Evolutionary conservation across 2,888 invertebrate genomes (phyloP), one percentile per base, ranked within the genome.

Genomic region (Dryomyza anilis): DNA sequence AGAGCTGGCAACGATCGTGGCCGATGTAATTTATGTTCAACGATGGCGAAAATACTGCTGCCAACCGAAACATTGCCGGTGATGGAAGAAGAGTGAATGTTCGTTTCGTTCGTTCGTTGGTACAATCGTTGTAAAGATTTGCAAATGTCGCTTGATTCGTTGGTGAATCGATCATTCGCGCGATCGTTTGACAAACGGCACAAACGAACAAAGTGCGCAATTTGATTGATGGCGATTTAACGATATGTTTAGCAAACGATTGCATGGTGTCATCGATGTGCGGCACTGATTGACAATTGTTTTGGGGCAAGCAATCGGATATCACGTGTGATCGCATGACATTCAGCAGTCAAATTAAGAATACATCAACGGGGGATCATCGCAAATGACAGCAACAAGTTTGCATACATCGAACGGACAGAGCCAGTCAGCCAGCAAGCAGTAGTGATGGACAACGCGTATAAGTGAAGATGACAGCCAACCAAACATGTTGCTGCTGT

Each of bases 171-270:
- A 21, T 16, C 27, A 14, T 8, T 25, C 36, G 23, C 3, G 19
- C 45, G 45, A 43, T 14, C 30, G 52, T 33, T 25, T 36, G 36
- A 25, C 27, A 36, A 39, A 23, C 33, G 36, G 36, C 27, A 39
- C 60, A 60, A 60, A 60, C 58, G 45, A 58, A 19, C 27, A 27
- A 50, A 33, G 33, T 23, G 50, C 16, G 60, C 36, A 19, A 39
- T 36, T 79, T 82, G 83, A 82, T 82, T 78, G 81, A 82, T 82
- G 81, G 76, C 77, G 81, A 80, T 79, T 80, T 79, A 78, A 80
- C 73, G 71, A 74, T 73, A 76, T 77, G 76, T 76, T 76, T 72
- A 74, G 76, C 79, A 80, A 82, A 81, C 82, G 79, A 81, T 80
- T 76, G 81, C 75, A 39, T 33, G 45, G 19, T 45, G 43, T 53